Base-by-base conservation (phyloP, 2,113 vertebrate genomes). In the Pogona vitticeps region DNA sequence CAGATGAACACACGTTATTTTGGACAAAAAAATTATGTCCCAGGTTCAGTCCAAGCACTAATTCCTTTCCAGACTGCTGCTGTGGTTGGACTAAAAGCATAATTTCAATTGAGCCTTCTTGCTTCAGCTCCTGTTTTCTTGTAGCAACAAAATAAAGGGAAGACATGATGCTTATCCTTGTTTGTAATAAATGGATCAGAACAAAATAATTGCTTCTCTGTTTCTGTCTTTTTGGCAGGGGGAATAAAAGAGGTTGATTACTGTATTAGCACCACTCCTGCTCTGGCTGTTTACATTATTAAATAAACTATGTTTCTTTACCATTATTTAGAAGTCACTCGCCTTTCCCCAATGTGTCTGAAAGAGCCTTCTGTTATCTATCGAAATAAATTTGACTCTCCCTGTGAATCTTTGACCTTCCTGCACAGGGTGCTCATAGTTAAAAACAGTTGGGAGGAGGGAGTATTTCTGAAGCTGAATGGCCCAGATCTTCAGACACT, bases 401-500 rank as follows among this genome's bases (percentile, higher is more conserved):
- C 46, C n/a, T 12, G 12, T 13, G 10, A 3, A 12, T 33, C 6
- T 75, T 70, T 59, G 18, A 38, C 31, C 21, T 77, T 77, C 31
- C 28, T 65, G 10, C 59, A 36, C 23, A 15, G 59, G 58, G 26
- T 59, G 15, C 28, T 31, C 56, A 59, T 59, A 10, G 28, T 59
- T 71, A n/a, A 33, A 42, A 58, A 21, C n/a, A 68, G 42, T 26
- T 33, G n/a, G n/a, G 21, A 21, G 10, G 21, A 28, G 31, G 18
- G 36, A 17, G 28, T 14, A 56, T 14, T 72, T 31, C 36, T 72
- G 31, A 65, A 36, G 6, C 18, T 65, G 20, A 59, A 61, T 21
- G 82, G 14, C 36, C 59, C n/a, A 2, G 0, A 0, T 59, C 46
- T 59, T 0, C 1, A 1, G 3, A 2, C 2, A n/a, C 15, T 26